phyloP scores from a whole-genome alignment of 2,797 vertebrate genomes.

The Rhinella marina region DNA sequence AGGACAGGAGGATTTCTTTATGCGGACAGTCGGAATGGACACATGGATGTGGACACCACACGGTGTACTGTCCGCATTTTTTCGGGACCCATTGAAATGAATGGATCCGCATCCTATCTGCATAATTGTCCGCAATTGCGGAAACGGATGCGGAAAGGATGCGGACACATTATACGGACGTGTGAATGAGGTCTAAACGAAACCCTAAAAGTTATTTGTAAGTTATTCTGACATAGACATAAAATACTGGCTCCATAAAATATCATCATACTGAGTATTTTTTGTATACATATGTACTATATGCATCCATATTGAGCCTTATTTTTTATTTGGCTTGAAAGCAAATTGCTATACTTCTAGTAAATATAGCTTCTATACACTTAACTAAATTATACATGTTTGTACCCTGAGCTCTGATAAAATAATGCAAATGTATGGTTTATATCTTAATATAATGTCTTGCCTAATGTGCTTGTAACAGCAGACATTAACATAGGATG shows the following conservation, averaged over 20 bases:
- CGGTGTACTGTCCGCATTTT: too few species aligned
- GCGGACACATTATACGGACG: too few species aligned
- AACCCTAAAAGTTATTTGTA: conserved; percentile 29
- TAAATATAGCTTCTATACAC: conserved; percentile 45
- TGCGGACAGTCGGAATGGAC: too few species aligned
- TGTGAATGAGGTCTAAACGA: too few species aligned
- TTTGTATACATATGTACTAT: conserved; percentile 43
- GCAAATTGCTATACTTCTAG: conserved; percentile 52
- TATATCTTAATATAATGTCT: conserved; percentile 25
- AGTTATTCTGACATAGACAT: conserved; percentile 22
- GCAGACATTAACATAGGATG: conserved; percentile 11
- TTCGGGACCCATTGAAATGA: too few species aligned
- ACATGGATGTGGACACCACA: too few species aligned
- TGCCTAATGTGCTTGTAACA: conserved; percentile 41
- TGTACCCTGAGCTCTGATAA: conserved; percentile 36
- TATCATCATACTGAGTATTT: conserved; percentile 29
- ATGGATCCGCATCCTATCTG: too few species aligned
- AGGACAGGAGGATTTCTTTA: too few species aligned
- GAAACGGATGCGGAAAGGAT: too few species aligned
- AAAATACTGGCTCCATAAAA: conserved; percentile 42
- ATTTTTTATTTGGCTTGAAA: conserved; percentile 48
- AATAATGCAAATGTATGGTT: conserved; percentile 40
- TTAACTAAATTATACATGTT: conserved; percentile 57
- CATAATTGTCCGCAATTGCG: too few species aligned
- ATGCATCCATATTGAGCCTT: conserved; percentile 35